Base-by-base conservation (phyloP, 2,113 vertebrate genomes). In the Odontophorus gujanensis region DNA sequence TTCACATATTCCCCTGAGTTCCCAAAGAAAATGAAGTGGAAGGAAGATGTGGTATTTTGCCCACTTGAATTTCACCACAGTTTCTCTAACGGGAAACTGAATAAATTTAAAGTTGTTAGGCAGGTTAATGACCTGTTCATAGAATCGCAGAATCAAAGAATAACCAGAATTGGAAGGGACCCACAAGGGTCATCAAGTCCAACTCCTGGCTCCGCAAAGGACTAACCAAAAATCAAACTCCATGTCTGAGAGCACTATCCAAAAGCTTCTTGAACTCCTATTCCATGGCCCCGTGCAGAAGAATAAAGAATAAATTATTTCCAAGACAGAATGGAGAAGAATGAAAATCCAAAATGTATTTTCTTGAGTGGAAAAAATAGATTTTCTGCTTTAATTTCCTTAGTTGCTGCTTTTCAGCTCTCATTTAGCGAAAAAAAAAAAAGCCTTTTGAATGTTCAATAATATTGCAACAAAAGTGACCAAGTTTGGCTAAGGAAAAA, bases 61-160 rank as follows among this genome's bases (percentile, higher is more conserved):
- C 5, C 47, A 71, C 57, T 40, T 71, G 25, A 62, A 45, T 92
- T 83, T 96, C 77, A 81, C 32, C 47, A 78, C 51, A 43, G 77
- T 88, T 88, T 75, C 73, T 78, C 26, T 72, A 72, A 85, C 68
- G 15, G 24, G 53, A 92, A 95, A 96, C 72, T 22, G 81, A 81
- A 86, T 86, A 83, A 59, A 80, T 90, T 93, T 72, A 81, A 58
- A 36, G 81, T 59, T 89, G 78, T 85, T 91, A 87, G 85, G 75
- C 59, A 91, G 79, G 72, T 80, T 95, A 93, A 95, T 87, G 84
- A 95, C 89, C 67, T 95, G 84, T 66, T 57, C 17, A 32, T 19
- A 57, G 55, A 57, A 57, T 57, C 55, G 32, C 30, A 57, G 30
- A 57, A 57, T 57, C 17, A 9, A 30, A 57, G 55, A 57, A 57